phyloP scores from a whole-genome alignment of 2,113 vertebrate species.

The Pygoscelis antarcticus region DNA sequence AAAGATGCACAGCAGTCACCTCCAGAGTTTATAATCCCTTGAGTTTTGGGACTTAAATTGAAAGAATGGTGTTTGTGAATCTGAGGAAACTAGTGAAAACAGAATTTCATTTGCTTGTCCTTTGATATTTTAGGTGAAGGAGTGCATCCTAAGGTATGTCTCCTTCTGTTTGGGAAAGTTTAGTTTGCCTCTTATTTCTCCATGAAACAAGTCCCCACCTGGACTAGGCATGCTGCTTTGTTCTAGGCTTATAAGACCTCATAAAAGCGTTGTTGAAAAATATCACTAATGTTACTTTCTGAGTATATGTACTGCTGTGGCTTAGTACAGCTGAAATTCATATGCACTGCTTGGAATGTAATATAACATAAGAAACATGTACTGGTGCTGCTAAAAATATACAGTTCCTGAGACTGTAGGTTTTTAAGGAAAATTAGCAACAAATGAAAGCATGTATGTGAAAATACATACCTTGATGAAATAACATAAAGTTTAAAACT shows the following conservation, averaged over 20 bases:
- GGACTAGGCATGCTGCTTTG: not conserved
- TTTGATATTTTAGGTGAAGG: not conserved
- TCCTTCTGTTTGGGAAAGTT: not conserved
- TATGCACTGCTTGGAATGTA: not conserved
- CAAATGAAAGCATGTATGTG: not conserved
- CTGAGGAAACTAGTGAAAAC: not conserved
- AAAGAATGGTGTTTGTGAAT: not conserved
- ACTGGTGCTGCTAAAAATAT: not conserved
- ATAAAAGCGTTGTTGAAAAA: not conserved
- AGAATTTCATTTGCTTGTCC: not conserved
- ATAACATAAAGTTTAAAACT: not conserved
- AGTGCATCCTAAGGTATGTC: not conserved
- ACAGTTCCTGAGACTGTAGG: not conserved
- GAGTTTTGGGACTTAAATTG: not conserved
- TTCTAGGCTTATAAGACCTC: not conserved
- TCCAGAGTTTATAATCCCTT: not conserved
- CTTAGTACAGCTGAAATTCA: not conserved
- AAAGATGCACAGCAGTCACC: not conserved
- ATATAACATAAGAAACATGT: not conserved
- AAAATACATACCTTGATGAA: not conserved
- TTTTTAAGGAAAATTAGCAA: not conserved
- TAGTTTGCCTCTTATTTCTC: not conserved
- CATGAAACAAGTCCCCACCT: not conserved
- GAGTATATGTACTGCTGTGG: accelerated
- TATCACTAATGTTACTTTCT: not conserved